Evolutionary conservation across 2,113 vertebrate genomes (phyloP).

Genomic region (Pampusana beccarii): DNA sequence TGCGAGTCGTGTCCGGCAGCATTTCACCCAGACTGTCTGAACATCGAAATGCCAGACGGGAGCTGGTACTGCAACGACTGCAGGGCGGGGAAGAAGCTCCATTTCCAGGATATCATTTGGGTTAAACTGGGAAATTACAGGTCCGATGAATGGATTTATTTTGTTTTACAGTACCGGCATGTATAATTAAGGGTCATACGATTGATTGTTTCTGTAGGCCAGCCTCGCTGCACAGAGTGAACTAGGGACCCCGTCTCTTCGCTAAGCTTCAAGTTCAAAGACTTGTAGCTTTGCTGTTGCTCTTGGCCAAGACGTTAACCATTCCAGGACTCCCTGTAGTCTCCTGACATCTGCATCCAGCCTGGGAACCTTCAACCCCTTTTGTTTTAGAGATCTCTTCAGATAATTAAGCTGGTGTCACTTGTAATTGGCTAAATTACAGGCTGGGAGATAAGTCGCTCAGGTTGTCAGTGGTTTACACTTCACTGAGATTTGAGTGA

Average conservation of each 20-base stretch:
- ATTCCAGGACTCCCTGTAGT: background rate
- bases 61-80: conserved; percentile 99
- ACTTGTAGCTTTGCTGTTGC: background rate
- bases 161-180: background rate
- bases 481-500: background rate
- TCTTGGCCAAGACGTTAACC: background rate
- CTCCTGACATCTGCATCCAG: background rate
- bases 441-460: background rate
- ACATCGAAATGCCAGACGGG: conserved; percentile 96
- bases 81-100: conserved; percentile 92
- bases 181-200: background rate
- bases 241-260: background rate
- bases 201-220: background rate
- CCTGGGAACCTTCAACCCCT: background rate
- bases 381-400: background rate
- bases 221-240: background rate
- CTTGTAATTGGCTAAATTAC: background rate
- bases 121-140: conserved; percentile 98
- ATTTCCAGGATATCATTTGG: conserved; percentile 96
- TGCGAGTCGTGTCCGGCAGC: conserved; percentile 97
- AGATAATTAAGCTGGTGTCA: background rate
- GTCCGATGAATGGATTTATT: conserved; percentile 63
- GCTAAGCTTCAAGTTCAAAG: background rate
- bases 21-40: conserved; percentile 96
- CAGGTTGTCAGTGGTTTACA: background rate